These are phyloP conservation scores for Palythoa heliodiscus DNA, from an alignment of 92 coral and sea anemone genomes.

Conservation along the genomic window DNA sequence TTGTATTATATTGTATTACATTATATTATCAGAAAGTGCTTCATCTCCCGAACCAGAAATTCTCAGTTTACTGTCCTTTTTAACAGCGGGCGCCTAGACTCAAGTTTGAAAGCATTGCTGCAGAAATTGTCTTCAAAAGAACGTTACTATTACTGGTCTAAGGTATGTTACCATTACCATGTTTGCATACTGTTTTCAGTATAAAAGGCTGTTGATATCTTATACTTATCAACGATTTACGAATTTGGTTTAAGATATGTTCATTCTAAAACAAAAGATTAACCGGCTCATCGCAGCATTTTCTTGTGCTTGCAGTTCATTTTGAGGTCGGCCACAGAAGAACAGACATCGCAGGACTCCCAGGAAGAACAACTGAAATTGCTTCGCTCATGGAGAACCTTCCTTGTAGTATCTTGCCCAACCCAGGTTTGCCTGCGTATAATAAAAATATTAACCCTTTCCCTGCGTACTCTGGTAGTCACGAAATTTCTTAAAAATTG, in stretches of 20 bases:
- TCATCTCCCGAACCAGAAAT: background rate
- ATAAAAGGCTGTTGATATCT: no score
- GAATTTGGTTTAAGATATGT: no score
- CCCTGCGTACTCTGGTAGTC: no score
- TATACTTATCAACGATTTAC: no score
- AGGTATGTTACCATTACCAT: conserved; percentile 42
- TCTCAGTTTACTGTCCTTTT: background rate
- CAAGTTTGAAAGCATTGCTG: conserved; percentile 69
- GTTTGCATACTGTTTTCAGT: no score
- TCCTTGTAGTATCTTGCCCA: conserved; percentile 77
- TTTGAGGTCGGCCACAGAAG: background rate
- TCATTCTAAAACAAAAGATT: no score
- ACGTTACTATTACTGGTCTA: conserved; percentile 86
- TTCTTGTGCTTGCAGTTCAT: conserved; percentile 4
- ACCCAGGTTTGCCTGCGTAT: conserved; percentile 56
- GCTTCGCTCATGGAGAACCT: conserved; percentile 93
- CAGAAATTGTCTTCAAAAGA: conserved; percentile 67
- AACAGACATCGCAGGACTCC: background rate
- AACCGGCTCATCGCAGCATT: no score
- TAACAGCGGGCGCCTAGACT: conserved; percentile 83
- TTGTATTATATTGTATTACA: no score
- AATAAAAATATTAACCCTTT: no score
- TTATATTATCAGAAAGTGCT: background rate
- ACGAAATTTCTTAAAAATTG: no score
- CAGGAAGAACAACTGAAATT: conserved; percentile 66